phyloP scores from a whole-genome alignment of 2,797 vertebrate genomes.

The Heliangelus exortis region DNA sequence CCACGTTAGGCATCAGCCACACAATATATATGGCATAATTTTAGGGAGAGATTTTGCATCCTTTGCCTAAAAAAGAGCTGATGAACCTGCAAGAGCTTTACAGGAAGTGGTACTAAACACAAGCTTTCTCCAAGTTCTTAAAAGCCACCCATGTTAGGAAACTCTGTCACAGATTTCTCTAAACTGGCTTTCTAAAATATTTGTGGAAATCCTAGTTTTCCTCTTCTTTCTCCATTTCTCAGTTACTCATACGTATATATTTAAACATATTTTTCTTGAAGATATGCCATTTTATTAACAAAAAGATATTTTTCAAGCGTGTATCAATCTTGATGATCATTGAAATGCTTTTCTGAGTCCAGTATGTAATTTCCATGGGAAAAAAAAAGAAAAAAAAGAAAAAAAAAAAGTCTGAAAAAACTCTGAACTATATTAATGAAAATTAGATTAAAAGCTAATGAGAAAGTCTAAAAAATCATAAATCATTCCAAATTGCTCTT shows the following conservation, averaged over 20 bases:
- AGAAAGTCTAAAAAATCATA: not conserved
- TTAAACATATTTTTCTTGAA: not conserved
- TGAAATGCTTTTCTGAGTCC: not conserved
- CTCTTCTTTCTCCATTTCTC: not conserved
- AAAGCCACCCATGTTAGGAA: not conserved
- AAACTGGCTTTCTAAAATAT: not conserved
- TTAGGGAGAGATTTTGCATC: not conserved
- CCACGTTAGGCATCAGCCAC: not conserved
- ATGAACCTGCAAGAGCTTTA: not conserved
- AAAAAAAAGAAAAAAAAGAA: accelerated
- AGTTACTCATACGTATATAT: not conserved
- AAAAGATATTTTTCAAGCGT: not conserved
- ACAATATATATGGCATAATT: not conserved
- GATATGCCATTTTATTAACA: not conserved
- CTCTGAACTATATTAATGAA: not conserved
- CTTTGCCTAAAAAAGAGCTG: not conserved
- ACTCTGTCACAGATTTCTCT: not conserved
- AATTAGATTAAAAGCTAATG: not conserved
- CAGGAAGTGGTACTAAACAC: not conserved
- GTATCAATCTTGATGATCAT: not conserved
- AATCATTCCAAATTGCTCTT: not conserved
- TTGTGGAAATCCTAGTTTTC: not conserved
- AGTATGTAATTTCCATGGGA: not conserved
- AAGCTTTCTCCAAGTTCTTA: not conserved
- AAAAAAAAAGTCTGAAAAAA: too few species aligned